phyloP scores from a whole-genome alignment of 1,140 invertebrate genomes.

The Medauroidea extradentata region DNA sequence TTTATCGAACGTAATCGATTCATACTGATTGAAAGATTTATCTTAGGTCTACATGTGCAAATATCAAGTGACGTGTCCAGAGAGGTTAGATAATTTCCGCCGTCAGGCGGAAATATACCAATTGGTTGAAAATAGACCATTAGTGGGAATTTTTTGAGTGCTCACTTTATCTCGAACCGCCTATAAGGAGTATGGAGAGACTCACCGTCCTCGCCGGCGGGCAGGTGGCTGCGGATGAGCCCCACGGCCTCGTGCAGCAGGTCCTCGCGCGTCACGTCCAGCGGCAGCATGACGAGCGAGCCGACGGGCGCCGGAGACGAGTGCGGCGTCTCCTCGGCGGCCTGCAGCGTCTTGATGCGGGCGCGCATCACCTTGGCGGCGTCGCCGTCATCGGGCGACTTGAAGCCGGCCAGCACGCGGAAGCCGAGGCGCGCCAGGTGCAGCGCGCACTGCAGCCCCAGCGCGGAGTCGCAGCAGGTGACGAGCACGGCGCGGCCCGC shows the following conservation, averaged over 20 bases:
- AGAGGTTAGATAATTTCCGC: too few species aligned
- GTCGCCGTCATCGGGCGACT: constrained; percentile 38
- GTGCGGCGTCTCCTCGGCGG: constrained; percentile 8
- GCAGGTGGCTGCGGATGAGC: constrained; percentile 68
- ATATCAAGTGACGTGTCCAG: too few species aligned
- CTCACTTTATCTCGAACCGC: too few species aligned
- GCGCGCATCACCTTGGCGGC: constrained; percentile 56
- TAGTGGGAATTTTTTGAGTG: too few species aligned
- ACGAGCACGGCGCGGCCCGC: constrained; percentile 53
- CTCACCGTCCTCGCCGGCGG: constrained; percentile 73
- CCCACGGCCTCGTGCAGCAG: constrained; percentile 70
- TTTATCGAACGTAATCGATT: too few species aligned
- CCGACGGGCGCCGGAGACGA: constrained; percentile 19
- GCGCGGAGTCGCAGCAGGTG: constrained; percentile 69
- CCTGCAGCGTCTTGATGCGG: constrained; percentile 39
- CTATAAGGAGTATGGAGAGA: too few species aligned
- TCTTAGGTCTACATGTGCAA: too few species aligned
- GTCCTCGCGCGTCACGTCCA: constrained; percentile 77
- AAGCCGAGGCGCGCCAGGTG: constrained; percentile 63
- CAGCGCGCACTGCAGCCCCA: constrained; percentile 63
- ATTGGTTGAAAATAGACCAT: too few species aligned
- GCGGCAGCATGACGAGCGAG: constrained; percentile 58
- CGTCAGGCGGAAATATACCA: too few species aligned
- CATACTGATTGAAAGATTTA: too few species aligned
- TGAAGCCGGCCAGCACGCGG: constrained; percentile 70